Evolutionary conservation across 1,140 invertebrate genomes (phyloP).

Genomic region (Aleiodes sp.): DNA sequence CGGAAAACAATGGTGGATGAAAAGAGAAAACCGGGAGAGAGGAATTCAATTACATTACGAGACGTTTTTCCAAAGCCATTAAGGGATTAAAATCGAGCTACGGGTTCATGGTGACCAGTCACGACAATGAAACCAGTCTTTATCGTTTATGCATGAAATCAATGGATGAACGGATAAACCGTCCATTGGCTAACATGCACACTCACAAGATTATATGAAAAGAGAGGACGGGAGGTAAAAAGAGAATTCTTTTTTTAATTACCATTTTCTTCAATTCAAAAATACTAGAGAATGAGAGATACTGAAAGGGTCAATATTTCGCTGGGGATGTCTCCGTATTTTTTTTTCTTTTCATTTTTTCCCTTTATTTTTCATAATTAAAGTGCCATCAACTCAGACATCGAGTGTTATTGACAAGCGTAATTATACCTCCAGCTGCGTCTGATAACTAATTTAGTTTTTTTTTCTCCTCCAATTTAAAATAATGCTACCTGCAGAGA

Average conservation of each 20-base stretch:
- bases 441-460: background rate
- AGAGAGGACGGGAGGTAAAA: too few species aligned
- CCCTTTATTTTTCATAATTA: too few species aligned
- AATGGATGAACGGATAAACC: background rate
- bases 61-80: slow-evolving; percentile 34
- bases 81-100: slow-evolving; percentile 34
- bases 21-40: slow-evolving; percentile 28
- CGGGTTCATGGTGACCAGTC: slow-evolving; percentile 30
- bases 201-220: slow-evolving; percentile 12
- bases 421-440: background rate
- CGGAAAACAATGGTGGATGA: slow-evolving; percentile 31
- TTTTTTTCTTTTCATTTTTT: background rate
- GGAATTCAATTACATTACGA: slow-evolving; percentile 37
- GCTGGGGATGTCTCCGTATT: background rate
- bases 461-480: background rate
- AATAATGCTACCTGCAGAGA: background rate
- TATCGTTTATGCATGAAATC: slow-evolving; percentile 15
- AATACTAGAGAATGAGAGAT: background rate
- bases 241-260: too few species aligned
- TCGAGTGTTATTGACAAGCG: background rate
- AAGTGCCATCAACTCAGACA: background rate
- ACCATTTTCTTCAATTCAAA: background rate
- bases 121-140: slow-evolving; percentile 31
- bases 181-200: background rate
- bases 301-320: too few species aligned